These are phyloP conservation scores for Electrophaes corylata DNA, from an alignment of 2,888 invertebrate species.

Conservation along the genomic window DNA sequence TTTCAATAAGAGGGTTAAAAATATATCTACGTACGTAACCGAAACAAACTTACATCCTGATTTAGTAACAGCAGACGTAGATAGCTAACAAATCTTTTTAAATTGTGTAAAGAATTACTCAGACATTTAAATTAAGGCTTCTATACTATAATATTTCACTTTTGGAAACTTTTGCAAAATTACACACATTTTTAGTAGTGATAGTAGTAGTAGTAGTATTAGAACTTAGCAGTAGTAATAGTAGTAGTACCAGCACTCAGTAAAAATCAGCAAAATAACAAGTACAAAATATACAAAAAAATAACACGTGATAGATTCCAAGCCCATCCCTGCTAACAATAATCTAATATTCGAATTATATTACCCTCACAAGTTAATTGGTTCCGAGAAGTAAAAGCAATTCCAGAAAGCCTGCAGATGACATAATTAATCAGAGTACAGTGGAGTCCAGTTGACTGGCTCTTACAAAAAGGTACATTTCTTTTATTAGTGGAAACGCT, in stretches of 20 bases:
- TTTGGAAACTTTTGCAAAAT: too few species aligned
- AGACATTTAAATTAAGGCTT: too few species aligned
- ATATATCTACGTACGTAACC: neutral
- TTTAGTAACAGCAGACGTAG: slow-evolving; percentile 10
- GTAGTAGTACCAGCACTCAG: too few species aligned
- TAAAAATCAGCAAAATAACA: too few species aligned
- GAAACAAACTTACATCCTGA: slow-evolving; percentile 14
- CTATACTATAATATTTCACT: too few species aligned
- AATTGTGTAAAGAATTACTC: too few species aligned
- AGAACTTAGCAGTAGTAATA: too few species aligned
- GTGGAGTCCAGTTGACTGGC: slow-evolving; percentile 7
- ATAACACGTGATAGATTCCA: neutral
- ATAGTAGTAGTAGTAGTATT: too few species aligned
- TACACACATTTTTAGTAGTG: too few species aligned
- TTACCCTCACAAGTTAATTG: slow-evolving; percentile 20
- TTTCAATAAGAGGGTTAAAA: neutral
- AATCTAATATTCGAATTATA: slow-evolving; percentile 4
- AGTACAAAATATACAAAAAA: neutral
- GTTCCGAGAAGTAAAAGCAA: slow-evolving; percentile 14
- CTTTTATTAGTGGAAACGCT: slow-evolving; percentile 7
- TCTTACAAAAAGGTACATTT: slow-evolving; percentile 10
- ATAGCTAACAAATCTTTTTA: too few species aligned
- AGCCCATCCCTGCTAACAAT: neutral
- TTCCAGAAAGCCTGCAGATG: slow-evolving; percentile 16
- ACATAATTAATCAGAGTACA: slow-evolving; percentile 27